phyloP scores from a whole-genome alignment of 2,113 vertebrate species.

The Brachypteracias leptosomus region DNA sequence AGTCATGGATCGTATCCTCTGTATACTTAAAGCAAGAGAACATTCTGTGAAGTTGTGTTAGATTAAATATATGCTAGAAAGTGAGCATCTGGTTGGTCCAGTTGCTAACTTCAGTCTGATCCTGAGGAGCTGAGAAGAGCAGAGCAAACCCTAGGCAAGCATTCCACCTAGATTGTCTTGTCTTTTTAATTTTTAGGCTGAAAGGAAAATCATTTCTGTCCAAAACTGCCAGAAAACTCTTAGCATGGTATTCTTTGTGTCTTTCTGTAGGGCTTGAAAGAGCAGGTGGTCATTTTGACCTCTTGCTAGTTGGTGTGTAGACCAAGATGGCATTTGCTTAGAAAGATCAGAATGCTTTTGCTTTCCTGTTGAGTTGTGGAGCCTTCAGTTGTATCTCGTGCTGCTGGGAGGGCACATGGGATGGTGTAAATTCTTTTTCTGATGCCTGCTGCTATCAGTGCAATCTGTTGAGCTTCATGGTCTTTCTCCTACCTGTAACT shows the following conservation, averaged over 20 bases:
- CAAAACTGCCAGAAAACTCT: background rate
- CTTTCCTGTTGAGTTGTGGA: background rate
- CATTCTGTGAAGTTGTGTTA: background rate
- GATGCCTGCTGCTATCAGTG: background rate
- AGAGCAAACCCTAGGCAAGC: background rate
- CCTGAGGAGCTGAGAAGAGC: background rate
- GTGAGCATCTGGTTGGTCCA: background rate
- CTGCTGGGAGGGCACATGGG: background rate
- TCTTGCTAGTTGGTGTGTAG: background rate
- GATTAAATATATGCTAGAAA: background rate
- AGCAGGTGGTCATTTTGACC: background rate
- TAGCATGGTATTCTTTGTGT: background rate
- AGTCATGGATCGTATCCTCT: accelerated
- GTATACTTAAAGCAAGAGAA: background rate
- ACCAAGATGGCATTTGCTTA: background rate
- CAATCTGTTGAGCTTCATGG: background rate
- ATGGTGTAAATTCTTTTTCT: background rate
- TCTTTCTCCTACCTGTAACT: background rate
- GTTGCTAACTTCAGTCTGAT: background rate
- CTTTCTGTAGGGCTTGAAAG: background rate
- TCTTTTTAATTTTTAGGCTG: background rate
- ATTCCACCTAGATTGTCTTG: background rate
- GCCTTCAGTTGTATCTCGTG: background rate
- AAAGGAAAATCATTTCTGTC: background rate
- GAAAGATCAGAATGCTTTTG: background rate